phyloP scores from a whole-genome alignment of 2,797 vertebrate genomes.

The Anguilla megastoma region DNA sequence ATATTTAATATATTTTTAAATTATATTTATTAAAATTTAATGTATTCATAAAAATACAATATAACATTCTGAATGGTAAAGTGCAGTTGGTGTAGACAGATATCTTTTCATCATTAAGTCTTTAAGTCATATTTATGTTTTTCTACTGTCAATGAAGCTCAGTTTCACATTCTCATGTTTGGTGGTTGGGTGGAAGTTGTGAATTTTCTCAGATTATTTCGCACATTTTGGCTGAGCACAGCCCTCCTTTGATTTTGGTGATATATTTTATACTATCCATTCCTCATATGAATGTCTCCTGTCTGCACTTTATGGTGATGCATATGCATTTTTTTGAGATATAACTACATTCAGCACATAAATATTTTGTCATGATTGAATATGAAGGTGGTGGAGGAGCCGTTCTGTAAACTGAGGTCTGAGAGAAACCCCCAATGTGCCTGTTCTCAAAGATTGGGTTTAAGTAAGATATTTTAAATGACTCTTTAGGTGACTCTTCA shows the following conservation, averaged over 20 bases:
- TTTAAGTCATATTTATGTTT: not conserved
- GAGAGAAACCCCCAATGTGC: not conserved
- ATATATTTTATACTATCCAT: not conserved
- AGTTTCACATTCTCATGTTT: not conserved
- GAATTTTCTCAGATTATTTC: not conserved
- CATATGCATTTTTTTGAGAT: not conserved
- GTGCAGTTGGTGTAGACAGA: not conserved
- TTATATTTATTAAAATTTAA: not conserved
- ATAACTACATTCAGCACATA: not conserved
- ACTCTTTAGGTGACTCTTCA: not conserved
- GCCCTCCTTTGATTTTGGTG: not conserved
- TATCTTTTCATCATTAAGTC: not conserved
- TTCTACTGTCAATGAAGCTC: not conserved
- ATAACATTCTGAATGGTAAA: not conserved
- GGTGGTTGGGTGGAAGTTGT: not conserved
- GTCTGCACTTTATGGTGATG: not conserved
- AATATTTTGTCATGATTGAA: not conserved
- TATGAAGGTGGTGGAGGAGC: not conserved
- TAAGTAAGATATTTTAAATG: not conserved
- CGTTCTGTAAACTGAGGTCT: not conserved
- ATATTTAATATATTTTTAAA: slow-evolving; percentile 4
- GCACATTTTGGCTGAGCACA: not conserved
- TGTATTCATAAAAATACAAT: not conserved
- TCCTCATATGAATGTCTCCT: not conserved
- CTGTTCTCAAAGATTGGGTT: not conserved